Evolutionary conservation across 2,888 invertebrate genomes (phyloP), one percentile per base, ranked within the genome.

Genomic region (Athrips mouffetella): DNA sequence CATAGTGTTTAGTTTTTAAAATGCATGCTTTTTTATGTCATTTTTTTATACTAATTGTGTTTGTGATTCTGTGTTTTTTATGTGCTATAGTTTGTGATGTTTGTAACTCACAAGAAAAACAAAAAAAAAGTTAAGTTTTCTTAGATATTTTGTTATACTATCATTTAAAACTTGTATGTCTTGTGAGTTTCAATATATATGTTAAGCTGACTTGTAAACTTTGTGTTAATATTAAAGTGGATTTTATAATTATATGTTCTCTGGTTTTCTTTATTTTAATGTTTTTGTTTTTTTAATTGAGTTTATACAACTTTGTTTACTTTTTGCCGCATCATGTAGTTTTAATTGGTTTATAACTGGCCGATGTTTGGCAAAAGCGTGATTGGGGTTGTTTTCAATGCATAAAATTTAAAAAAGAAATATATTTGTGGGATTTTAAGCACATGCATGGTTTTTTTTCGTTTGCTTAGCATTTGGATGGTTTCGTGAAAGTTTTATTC

Each of bases 401-500:
- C n/a, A n/a, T n/a, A n/a, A n/a, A n/a, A n/a, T n/a, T n/a, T n/a
- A n/a, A n/a, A n/a, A n/a, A n/a, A n/a, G n/a, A n/a, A n/a, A n/a
- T n/a, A n/a, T n/a, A n/a, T n/a, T n/a, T n/a, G 21, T 11, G 3
- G n/a, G 1, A 27, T 7, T 25, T 15, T 1, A 31, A 6, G 33
- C 18, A 33, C 39, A 25, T 21, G 47, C 50, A 47, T 50, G 47
- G 21, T 33, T 47, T 47, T 42, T 27, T 10, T 50, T 47, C 35
- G 58, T 10, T 20, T 21, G 10, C 54, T 45, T 58, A 65, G 70
- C 67, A 59, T 67, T 73, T 60, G 73, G 67, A 30, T 76, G 76
- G 74, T 70, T 76, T 50, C 70, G 75, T 23, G 66, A 66, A 42
- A 55, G 68, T 52, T 67, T 70, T 54, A 54, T 67, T 45, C 62